Conservation (phyloP, 2,113 vertebrate genomes). For the Nothocercus julius region DNA sequence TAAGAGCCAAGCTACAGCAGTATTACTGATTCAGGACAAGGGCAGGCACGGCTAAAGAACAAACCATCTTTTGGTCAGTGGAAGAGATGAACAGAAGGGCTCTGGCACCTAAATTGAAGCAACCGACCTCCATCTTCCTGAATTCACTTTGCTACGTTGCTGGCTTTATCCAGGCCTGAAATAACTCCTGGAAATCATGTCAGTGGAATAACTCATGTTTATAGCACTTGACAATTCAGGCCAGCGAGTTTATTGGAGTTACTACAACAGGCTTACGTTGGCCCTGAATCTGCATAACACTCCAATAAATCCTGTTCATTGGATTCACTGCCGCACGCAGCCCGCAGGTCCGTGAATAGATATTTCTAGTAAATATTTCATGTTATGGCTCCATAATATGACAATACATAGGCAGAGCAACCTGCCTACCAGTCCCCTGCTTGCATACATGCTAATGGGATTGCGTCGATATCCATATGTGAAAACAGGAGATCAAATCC, state of each 20-base stretch:
- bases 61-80: neutral
- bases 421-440: neutral
- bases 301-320: neutral
- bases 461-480: neutral
- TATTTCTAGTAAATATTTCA: slow-evolving; percentile 9
- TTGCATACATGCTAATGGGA: slow-evolving; percentile 24
- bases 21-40: neutral
- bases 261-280: neutral
- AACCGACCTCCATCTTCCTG: neutral
- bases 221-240: neutral
- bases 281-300: neutral
- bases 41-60: neutral
- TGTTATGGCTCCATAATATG: neutral
- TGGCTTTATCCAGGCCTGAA: neutral
- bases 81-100: neutral
- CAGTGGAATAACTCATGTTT: neutral
- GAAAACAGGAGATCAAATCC: neutral
- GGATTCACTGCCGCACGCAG: too few species aligned
- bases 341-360: neutral
- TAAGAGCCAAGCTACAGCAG: slow-evolving; percentile 24
- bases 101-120: neutral
- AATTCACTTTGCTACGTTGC: neutral
- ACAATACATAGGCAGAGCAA: neutral
- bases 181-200: neutral
- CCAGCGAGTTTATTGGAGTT: neutral